Conservation (phyloP, 2,113 vertebrate species). For the Tragelaphus buxtoni region DNA sequence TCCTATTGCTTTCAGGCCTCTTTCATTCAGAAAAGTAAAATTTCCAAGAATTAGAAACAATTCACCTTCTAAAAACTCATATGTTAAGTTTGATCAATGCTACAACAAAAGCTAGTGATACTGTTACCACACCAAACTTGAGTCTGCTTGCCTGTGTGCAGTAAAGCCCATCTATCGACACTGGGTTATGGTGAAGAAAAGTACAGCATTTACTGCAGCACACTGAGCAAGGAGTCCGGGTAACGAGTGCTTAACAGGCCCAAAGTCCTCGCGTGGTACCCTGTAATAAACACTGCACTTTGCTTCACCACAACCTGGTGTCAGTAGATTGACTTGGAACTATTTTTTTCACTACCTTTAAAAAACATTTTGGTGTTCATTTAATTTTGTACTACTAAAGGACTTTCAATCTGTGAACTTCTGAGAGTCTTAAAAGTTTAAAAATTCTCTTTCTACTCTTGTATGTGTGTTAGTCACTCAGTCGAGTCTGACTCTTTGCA, state of each 20-base stretch:
- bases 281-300: background rate
- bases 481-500: background rate
- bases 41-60: background rate
- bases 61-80: background rate
- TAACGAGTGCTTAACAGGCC: background rate
- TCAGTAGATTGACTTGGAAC: background rate
- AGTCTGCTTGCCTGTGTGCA: background rate
- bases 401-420: background rate
- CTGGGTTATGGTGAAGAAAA: background rate
- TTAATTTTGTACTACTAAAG: background rate
- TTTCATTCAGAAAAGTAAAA: background rate
- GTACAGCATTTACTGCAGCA: background rate
- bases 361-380: background rate
- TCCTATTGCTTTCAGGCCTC: background rate
- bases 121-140: background rate
- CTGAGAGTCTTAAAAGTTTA: background rate
- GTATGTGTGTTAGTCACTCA: background rate
- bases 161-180: too few relatives aligned
- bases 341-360: background rate
- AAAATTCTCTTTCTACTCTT: background rate
- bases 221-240: background rate
- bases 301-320: background rate
- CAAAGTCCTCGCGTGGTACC: background rate
- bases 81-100: background rate
- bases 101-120: background rate